phyloP scores from a whole-genome alignment of 1,140 invertebrate genomes.

The Proales similis region DNA sequence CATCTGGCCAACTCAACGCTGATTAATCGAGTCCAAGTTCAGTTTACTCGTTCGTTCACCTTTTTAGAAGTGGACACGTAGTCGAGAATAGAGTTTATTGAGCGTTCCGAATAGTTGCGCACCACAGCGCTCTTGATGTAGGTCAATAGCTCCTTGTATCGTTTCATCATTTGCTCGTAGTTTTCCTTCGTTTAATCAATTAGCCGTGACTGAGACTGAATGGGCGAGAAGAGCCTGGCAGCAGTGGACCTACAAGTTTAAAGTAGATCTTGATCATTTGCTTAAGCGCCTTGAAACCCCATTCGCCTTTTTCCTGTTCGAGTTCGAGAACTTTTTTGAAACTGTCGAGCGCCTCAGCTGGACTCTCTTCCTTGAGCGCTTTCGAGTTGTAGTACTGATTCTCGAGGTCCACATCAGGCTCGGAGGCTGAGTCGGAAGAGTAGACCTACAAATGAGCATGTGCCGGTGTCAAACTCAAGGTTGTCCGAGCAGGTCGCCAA shows the following conservation, averaged over 20 bases:
- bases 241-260: conserved; percentile 68
- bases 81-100: conserved; percentile 97
- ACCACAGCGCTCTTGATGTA: conserved; percentile 72
- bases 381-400: conserved; percentile 99
- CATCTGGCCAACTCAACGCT: conserved; percentile 72
- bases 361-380: conserved; percentile 93
- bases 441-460: too few relatives aligned
- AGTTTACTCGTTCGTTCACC: conserved; percentile 65
- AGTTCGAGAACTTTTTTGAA: conserved; percentile 71
- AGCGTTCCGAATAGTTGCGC: conserved; percentile 97
- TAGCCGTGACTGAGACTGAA: not conserved
- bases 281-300: conserved; percentile 99
- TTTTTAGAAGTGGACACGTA: conserved; percentile 85
- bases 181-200: conserved; percentile 1
- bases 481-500: too few relatives aligned
- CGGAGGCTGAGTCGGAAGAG: conserved; percentile 31
- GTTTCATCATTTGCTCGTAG: conserved; percentile 25
- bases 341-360: conserved; percentile 76
- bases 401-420: conserved; percentile 62
- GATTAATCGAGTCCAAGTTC: conserved; percentile 85
- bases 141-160: conserved; percentile 23
- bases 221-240: not conserved
- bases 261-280: conserved; percentile 99
- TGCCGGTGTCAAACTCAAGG: too few relatives aligned
- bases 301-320: conserved; percentile 83